Evolutionary conservation across 2,888 invertebrate species (phyloP).

Genomic region (Eulithis testata): DNA sequence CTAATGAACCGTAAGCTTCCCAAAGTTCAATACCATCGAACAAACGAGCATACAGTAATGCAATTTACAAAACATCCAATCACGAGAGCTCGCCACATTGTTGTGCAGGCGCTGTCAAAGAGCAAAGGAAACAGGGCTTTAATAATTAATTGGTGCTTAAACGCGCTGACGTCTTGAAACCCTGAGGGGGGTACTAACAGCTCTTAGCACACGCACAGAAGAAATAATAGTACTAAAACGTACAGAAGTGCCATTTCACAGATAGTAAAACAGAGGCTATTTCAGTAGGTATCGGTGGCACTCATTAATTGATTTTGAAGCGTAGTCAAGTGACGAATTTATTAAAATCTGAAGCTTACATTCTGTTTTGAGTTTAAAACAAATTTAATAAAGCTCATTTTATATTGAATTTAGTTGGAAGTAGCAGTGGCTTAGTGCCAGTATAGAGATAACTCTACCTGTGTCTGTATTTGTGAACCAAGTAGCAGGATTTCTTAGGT

Average conservation of each 20-base stretch:
- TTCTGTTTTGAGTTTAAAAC: slow-evolving; percentile 45
- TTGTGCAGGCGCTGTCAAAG: slow-evolving; percentile 79
- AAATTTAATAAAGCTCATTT: slow-evolving; percentile 8
- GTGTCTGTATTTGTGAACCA: slow-evolving; percentile 50
- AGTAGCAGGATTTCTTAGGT: slow-evolving; percentile 12
- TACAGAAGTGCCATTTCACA: slow-evolving; percentile 7
- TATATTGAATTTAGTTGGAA: not conserved
- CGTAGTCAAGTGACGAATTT: not conserved
- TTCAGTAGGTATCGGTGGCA: not conserved
- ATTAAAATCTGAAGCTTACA: not conserved
- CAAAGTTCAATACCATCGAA: slow-evolving; percentile 38
- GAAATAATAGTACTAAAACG: slow-evolving; percentile 20
- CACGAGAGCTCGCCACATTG: slow-evolving; percentile 78
- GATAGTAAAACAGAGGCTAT: not conserved
- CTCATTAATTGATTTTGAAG: not conserved
- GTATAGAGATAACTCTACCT: slow-evolving; percentile 55
- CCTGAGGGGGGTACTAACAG: slow-evolving; percentile 70
- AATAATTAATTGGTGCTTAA: slow-evolving; percentile 84
- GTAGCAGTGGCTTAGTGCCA: slow-evolving; percentile 34
- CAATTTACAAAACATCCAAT: slow-evolving; percentile 81
- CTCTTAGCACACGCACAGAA: slow-evolving; percentile 59
- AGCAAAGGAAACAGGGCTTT: slow-evolving; percentile 78
- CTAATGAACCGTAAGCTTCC: slow-evolving; percentile 4
- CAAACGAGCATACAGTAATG: slow-evolving; percentile 67
- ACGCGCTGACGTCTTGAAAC: slow-evolving; percentile 79